Evolutionary conservation across 2,888 invertebrate genomes (phyloP), one percentile per base, ranked within the genome.

Genomic region (Dynastes grantii): DNA sequence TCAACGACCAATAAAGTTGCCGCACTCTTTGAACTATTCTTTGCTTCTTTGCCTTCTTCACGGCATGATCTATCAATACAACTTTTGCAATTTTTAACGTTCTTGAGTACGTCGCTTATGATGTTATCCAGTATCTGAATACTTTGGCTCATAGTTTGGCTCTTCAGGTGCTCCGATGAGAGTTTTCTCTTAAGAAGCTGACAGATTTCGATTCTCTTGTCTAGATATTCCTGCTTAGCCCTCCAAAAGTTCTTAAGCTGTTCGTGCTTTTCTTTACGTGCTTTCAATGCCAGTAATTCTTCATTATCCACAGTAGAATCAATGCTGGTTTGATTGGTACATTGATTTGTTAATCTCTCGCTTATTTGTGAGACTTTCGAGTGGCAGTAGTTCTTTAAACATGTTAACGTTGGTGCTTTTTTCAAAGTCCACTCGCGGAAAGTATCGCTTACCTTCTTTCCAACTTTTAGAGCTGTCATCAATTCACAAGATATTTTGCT

Each of bases 161-260:
- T 73, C n/a, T 16, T 16, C 13, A 76, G 70, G 40, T 65, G 40
- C 2, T 63, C 45, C 0, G 63, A 32, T 37, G 80, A 78, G 32
- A 78, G 53, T 58, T 78, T 82, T 27, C 79, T 76, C 58, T 81
- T 83, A 2, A 83, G 79, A 78, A 81, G 78, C 22, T 81, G 80
- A 51, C 82, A 84, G 63, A 82, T 83, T 76, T 83, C 81, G 1
- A 84, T 82, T n/a, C 83, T 81, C 70, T 81, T 81, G n/a, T 82
- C 81, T 37, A 83, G 80, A 71, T 84, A 85, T 45, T 83, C 83
- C 51, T 85, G 84, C 4, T 83, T 77, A n/a, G 82, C 82, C 9
- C 71, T 78, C 84, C 83, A 84, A 75, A 83, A 85, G 13, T 58
- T 76, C 76, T 81, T 82, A 29, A 84, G 29, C 22, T 81, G 81